Evolutionary conservation across 2,113 vertebrate genomes (phyloP).

Genomic region (Thunnus maccoyii): DNA sequence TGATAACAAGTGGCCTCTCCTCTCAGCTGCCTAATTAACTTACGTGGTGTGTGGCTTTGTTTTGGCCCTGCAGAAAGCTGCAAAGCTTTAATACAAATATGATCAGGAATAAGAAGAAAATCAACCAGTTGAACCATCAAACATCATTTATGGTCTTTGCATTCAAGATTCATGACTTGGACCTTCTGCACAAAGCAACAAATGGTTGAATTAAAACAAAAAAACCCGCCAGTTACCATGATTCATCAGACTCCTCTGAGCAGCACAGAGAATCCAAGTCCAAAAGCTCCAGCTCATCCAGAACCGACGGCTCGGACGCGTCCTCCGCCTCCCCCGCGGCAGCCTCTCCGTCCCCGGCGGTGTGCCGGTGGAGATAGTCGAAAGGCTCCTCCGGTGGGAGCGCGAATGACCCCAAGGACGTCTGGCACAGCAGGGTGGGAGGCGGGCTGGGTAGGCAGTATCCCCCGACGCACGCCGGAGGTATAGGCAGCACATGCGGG

Average conservation of each 20-base stretch:
- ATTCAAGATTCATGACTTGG: not conserved
- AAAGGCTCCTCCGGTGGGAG: slow-evolving; percentile 80
- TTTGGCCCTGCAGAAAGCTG: not conserved
- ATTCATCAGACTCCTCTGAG: slow-evolving; percentile 86
- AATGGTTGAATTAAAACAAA: slow-evolving; percentile 1
- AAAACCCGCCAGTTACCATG: slow-evolving; percentile 85
- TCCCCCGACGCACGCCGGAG: slow-evolving; percentile 60
- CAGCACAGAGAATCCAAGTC: slow-evolving; percentile 86
- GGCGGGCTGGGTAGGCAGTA: slow-evolving; percentile 80
- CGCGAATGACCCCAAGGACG: slow-evolving; percentile 63
- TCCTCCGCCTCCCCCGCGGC: slow-evolving; percentile 33
- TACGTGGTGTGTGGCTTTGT: slow-evolving; percentile 31
- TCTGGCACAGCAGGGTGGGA: slow-evolving; percentile 80
- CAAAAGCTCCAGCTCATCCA: slow-evolving; percentile 92
- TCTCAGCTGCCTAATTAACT: not conserved
- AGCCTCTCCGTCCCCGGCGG: slow-evolving; percentile 39
- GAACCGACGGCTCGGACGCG: slow-evolving; percentile 76
- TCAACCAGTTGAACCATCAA: too few relatives aligned
- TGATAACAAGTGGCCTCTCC: slow-evolving; percentile 15
- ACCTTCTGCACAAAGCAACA: slow-evolving; percentile 20
- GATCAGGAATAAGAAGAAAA: slow-evolving; percentile 7
- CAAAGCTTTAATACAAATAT: not conserved
- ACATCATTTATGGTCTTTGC: not conserved
- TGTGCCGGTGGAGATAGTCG: slow-evolving; percentile 85
- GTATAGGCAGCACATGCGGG: slow-evolving; percentile 21